Conservation (phyloP, 2,113 vertebrate species). For the Oncorhynchus mykiss region DNA sequence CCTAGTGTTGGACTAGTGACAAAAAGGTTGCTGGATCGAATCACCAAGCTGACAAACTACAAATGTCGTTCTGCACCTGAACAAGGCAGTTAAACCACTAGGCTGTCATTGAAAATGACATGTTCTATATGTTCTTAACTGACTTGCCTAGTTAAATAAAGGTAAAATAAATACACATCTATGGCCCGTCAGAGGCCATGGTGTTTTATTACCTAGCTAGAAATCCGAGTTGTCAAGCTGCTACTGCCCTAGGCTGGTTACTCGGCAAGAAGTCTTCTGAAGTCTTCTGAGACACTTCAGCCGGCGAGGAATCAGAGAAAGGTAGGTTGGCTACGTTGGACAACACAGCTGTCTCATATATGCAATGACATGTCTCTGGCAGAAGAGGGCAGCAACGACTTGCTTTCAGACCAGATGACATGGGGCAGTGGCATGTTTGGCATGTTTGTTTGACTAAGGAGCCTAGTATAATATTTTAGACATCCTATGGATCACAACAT, state of each 20-base stretch:
- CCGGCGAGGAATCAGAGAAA: no score
- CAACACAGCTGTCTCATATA: not conserved
- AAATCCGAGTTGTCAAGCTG: not conserved
- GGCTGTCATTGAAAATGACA: no score
- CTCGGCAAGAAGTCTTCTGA: not conserved
- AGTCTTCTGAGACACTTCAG: not conserved
- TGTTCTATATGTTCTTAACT: no score
- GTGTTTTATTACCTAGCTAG: not conserved
- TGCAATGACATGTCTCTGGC: not conserved
- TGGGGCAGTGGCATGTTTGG: not conserved
- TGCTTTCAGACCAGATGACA: not conserved
- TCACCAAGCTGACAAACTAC: no score
- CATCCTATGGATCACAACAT: no score
- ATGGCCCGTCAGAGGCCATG: conserved; percentile 34
- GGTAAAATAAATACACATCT: not conserved
- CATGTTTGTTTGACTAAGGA: no score
- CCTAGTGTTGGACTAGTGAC: no score
- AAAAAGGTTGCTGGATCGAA: no score
- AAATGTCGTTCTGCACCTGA: no score
- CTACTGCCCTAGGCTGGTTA: not conserved
- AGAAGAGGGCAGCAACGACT: not conserved
- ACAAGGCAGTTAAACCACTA: no score
- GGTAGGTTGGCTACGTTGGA: not conserved
- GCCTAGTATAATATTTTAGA: not conserved
- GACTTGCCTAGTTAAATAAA: no score